Evolutionary conservation across 1,140 invertebrate genomes (phyloP), one percentile per base, ranked within the genome.

Genomic region (Neuroterus valhalla): DNA sequence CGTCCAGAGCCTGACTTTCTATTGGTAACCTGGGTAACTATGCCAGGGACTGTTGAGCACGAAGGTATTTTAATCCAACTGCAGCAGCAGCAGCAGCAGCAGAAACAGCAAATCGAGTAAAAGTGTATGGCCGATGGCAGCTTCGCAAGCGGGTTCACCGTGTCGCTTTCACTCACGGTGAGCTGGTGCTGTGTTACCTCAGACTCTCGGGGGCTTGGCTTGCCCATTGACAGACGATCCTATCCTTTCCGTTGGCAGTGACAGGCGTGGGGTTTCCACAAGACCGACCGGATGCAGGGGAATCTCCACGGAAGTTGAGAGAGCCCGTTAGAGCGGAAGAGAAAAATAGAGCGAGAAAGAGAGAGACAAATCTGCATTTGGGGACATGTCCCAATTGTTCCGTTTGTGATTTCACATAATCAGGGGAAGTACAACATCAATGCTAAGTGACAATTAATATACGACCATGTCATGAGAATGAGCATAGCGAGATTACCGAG

Each of bases 131-230:
- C 74, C 78, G 76, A 87, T 77, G 79, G 75, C 74, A 79, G 76
- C 81, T 79, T 84, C 83, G 82, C 77, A 80, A 84, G 84, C 81
- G 84, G 71, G 84, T 81, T 86, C 85, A 82, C 79, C 83, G 76
- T 83, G 83, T 87, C 86, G 86, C 86, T 88, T 87, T 88, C 85
- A 87, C 85, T 88, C 82, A 79, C 74, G 74, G 74, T n/a, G n/a
- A n/a, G n/a, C n/a, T n/a, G n/a, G n/a, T 82, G 77, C 82, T 78
- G 79, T 69, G 75, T 73, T 62, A 75, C 74, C 66, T 43, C 68
- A 44, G n/a, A n/a, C n/a, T n/a, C n/a, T n/a, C n/a, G n/a, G 67
- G 55, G 68, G 50, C 68, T 43, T 19, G 68, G 48, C 43, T 42
- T 31, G 72, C n/a, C n/a, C n/a, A 66, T 48, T 17, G 46, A 48